Evolutionary conservation across 2,888 invertebrate genomes (phyloP).

Genomic region (Rhingia rostrata): DNA sequence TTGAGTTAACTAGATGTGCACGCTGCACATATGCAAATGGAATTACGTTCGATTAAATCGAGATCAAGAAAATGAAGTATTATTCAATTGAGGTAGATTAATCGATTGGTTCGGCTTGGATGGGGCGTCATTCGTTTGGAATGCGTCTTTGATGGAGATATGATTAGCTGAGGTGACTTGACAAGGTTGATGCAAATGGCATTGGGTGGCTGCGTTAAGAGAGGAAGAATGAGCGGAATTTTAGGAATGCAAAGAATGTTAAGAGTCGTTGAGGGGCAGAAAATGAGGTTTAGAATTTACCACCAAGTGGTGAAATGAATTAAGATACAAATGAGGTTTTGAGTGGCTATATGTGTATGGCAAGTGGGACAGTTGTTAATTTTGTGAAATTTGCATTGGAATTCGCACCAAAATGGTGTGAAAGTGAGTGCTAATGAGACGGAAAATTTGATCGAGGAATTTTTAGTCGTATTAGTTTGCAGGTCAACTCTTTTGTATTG

Average conservation of each 20-base stretch:
- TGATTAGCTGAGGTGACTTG: conserved; percentile 25
- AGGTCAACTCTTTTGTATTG: too few relatives aligned
- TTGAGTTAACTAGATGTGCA: conserved; percentile 4
- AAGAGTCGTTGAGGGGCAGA: neutral
- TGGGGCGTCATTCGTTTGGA: conserved; percentile 22
- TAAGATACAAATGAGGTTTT: too few relatives aligned
- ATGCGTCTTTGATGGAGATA: conserved; percentile 19
- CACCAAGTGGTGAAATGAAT: neutral
- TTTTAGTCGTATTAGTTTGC: too few relatives aligned
- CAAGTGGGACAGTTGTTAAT: too few relatives aligned
- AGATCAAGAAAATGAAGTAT: conserved; percentile 48
- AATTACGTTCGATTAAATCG: conserved; percentile 60
- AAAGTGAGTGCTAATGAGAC: too few relatives aligned
- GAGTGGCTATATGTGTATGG: too few relatives aligned
- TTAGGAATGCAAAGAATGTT: conserved; percentile 1
- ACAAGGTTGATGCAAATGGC: conserved; percentile 32
- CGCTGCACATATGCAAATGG: conserved; percentile 59
- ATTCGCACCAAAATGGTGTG: too few relatives aligned
- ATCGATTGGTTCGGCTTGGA: conserved; percentile 54
- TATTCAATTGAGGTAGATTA: conserved; percentile 69
- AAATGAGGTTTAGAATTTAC: neutral
- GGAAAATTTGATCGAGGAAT: too few relatives aligned
- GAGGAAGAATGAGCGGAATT: conserved; percentile 3
- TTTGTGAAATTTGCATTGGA: too few relatives aligned
- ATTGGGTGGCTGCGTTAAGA: neutral